A percentile compares a stretch with the other conserved stretches of the same genome.
Conservation (phyloP, 2,797 vertebrate species). For the Gobionotothen gibberifrons region DNA sequence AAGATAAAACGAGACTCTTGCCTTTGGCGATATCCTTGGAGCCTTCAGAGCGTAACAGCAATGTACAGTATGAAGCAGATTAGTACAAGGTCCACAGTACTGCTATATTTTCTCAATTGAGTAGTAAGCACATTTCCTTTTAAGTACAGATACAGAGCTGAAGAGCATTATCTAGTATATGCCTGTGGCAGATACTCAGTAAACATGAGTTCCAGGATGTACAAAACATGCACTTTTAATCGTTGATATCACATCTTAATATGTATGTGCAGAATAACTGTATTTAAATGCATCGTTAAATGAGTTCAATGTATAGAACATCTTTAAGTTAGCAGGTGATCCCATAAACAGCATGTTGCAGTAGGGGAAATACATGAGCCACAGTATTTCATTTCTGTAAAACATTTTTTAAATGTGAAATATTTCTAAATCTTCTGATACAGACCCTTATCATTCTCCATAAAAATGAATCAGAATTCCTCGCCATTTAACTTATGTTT, state of each 20-base stretch:
- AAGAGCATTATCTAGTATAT: background rate
- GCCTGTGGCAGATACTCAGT: background rate
- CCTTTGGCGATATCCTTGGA: conserved; percentile 3
- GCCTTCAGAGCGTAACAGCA: conserved; percentile 1
- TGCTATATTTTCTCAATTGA: background rate
- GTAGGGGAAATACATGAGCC: background rate
- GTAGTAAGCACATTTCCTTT: background rate
- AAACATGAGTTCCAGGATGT: background rate
- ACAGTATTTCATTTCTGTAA: background rate
- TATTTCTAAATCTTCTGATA: background rate
- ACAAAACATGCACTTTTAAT: conserved; percentile 3
- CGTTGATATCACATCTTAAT: background rate
- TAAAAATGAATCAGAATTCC: conserved; percentile 12
- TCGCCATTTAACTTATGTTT: conserved; percentile 16
- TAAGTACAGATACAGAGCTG: background rate
- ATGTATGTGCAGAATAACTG: background rate
- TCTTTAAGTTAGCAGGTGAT: background rate
- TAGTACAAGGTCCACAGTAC: background rate
- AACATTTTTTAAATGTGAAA: background rate
- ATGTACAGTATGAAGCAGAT: background rate
- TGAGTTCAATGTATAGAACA: background rate
- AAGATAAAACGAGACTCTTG: background rate
- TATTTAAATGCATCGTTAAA: background rate
- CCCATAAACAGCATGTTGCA: background rate
- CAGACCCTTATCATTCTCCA: background rate